These are phyloP conservation scores for Calliphora vicina DNA, from an alignment of 1,140 invertebrate species.

Conservation along the genomic window DNA sequence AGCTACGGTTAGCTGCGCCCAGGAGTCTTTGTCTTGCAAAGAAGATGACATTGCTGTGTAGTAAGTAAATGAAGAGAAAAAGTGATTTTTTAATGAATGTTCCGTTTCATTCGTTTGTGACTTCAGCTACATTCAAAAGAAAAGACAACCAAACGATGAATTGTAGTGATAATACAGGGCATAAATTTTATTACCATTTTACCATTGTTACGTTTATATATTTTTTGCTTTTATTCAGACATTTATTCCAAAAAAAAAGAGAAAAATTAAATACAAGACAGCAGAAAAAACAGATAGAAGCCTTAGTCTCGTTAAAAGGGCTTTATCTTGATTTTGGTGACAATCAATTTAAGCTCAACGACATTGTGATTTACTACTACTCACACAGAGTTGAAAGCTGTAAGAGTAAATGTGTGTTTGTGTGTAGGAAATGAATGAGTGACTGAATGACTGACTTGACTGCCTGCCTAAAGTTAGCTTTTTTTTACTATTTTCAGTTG, in stretches of 20 bases:
- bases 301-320: constrained; percentile 33
- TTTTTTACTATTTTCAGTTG: background rate
- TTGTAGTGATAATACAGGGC: constrained; percentile 17
- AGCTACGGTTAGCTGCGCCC: background rate
- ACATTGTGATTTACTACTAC: constrained; percentile 33
- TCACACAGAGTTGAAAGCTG: background rate
- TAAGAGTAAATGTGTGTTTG: no score
- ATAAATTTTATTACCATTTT: constrained; percentile 33
- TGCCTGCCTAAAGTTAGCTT: background rate
- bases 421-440: background rate
- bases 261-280: background rate
- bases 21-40: background rate
- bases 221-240: background rate
- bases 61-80: constrained; percentile 1
- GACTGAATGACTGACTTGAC: background rate
- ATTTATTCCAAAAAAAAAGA: background rate
- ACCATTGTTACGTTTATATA: background rate
- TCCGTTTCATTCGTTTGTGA: background rate
- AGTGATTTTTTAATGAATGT: constrained; percentile 17
- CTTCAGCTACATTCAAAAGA: background rate
- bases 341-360: constrained; percentile 34
- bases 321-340: constrained; percentile 34
- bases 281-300: background rate
- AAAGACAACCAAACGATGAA: constrained; percentile 5
- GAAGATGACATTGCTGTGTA: no score